phyloP scores from a whole-genome alignment of 2,797 vertebrate species.

The Muscicapa comitata region DNA sequence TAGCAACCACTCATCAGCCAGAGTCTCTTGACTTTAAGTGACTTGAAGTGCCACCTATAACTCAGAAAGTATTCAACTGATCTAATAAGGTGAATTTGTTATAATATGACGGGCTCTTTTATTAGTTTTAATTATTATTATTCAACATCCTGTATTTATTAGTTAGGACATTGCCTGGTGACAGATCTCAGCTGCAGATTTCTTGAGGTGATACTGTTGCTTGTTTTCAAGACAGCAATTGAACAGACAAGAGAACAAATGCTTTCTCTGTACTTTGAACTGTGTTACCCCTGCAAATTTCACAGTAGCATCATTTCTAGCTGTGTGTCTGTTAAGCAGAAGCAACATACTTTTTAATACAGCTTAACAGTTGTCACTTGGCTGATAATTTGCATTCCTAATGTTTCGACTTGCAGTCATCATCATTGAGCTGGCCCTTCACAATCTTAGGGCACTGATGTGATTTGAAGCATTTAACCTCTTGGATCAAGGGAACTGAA shows the following conservation, averaged over 20 bases:
- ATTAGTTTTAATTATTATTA: conserved; percentile 23
- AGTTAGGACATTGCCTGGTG: conserved; percentile 27
- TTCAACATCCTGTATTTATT: conserved; percentile 54
- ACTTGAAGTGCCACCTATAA: neutral
- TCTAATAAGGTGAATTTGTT: neutral
- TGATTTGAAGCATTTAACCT: conserved; percentile 55
- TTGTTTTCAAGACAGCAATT: conserved; percentile 40
- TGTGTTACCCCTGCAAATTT: neutral
- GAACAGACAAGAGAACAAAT: conserved; percentile 58
- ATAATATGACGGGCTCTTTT: neutral
- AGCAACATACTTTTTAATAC: conserved; percentile 28
- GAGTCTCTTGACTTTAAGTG: neutral
- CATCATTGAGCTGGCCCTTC: conserved; percentile 45
- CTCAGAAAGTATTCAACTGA: neutral
- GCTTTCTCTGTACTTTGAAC: conserved; percentile 48
- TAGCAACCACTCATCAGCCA: neutral
- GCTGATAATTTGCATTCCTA: conserved; percentile 53
- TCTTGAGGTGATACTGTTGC: conserved; percentile 39
- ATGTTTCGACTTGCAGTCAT: neutral
- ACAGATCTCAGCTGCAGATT: conserved; percentile 54
- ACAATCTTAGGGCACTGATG: conserved; percentile 21
- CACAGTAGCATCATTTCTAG: conserved; percentile 38
- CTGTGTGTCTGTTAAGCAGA: conserved; percentile 23
- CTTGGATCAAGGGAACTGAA: conserved; percentile 11
- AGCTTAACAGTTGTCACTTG: conserved; percentile 54